These are phyloP conservation scores for Argyrosomus regius DNA, from an alignment of 2,797 vertebrate species.

Conservation along the genomic window DNA sequence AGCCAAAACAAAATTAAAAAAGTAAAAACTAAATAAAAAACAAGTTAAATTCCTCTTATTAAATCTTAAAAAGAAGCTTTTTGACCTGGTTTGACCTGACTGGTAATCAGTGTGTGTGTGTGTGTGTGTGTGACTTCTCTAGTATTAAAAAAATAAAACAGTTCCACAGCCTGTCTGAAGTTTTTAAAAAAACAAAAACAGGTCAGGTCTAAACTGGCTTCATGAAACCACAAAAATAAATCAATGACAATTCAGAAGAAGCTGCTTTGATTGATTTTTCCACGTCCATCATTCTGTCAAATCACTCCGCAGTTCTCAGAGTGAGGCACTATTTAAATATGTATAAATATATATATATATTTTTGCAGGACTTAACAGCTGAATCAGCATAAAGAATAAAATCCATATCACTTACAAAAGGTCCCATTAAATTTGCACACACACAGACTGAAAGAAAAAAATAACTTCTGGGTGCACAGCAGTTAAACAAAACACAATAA, in stretches of 20 bases:
- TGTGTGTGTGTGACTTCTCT: too few species aligned
- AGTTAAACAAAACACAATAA: slow-evolving; percentile 4
- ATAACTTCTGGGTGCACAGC: slow-evolving; percentile 5
- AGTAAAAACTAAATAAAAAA: background rate
- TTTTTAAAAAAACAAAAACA: slow-evolving; percentile 17
- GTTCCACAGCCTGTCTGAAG: slow-evolving; percentile 4
- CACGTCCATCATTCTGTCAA: slow-evolving; percentile 59
- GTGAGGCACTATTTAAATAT: slow-evolving; percentile 15
- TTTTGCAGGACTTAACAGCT: background rate
- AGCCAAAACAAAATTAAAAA: background rate
- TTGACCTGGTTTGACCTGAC: background rate
- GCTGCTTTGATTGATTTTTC: slow-evolving; percentile 58
- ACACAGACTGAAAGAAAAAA: background rate
- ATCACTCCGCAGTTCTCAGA: slow-evolving; percentile 25
- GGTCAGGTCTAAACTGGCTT: slow-evolving; percentile 35
- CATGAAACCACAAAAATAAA: slow-evolving; percentile 50
- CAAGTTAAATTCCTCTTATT: slow-evolving; percentile 3
- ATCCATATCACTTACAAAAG: slow-evolving; percentile 12
- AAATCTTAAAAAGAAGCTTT: background rate
- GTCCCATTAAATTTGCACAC: slow-evolving; percentile 17
- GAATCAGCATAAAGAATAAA: slow-evolving; percentile 24
- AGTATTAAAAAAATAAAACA: background rate
- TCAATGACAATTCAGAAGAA: slow-evolving; percentile 52
- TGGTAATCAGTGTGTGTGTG: background rate
- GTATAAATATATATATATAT: too few species aligned